Conservation (phyloP, 2,113 vertebrate species). For the Toxostoma redivivum region DNA sequence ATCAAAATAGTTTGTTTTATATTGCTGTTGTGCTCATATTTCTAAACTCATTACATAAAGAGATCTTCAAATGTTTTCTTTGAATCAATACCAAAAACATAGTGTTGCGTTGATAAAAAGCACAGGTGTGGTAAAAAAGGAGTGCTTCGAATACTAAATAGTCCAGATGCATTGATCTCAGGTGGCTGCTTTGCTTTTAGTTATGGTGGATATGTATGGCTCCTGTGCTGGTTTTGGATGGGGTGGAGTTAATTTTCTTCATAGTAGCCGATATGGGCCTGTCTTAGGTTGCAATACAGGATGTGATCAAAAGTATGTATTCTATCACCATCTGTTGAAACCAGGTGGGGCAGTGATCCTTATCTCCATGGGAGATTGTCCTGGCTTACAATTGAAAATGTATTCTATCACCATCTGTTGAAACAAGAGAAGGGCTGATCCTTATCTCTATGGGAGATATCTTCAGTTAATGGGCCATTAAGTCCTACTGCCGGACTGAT, state of each 20-base stretch:
- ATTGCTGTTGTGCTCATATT: neutral
- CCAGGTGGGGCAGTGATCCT: too few relatives aligned
- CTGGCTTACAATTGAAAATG: too few relatives aligned
- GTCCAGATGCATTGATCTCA: neutral
- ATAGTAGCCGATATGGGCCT: neutral
- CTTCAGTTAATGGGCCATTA: too few relatives aligned
- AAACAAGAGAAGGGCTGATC: too few relatives aligned
- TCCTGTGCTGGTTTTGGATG: neutral
- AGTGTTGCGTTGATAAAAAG: neutral
- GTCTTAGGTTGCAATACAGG: too few relatives aligned
- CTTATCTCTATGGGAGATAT: too few relatives aligned
- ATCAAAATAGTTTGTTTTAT: neutral
- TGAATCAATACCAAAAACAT: neutral
- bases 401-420: too few relatives aligned
- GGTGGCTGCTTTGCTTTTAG: neutral
- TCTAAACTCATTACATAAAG: neutral
- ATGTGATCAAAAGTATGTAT: too few relatives aligned
- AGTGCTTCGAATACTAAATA: neutral
- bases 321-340: too few relatives aligned
- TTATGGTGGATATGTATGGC: neutral
- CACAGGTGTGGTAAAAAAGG: neutral
- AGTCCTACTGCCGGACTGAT: too few relatives aligned
- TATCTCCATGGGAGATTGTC: too few relatives aligned
- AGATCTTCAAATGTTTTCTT: neutral
- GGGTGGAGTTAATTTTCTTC: neutral